These are phyloP conservation scores for Phymatocera aterrima DNA, from an alignment of 2,888 invertebrate species.

Conservation along the genomic window DNA sequence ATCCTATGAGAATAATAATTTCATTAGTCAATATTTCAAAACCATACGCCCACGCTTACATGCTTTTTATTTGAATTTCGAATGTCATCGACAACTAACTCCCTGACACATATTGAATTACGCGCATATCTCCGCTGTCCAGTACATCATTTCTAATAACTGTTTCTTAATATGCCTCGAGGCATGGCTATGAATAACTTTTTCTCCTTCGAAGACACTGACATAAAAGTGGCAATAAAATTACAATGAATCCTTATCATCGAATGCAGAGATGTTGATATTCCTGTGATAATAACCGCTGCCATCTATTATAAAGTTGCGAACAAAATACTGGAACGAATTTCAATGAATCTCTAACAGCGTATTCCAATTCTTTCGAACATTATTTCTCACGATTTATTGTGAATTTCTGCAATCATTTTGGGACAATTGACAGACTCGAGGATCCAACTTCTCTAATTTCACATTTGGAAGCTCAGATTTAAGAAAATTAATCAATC, in stretches of 20 bases:
- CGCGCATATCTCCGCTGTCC: background rate
- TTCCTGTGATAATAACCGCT: background rate
- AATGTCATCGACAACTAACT: background rate
- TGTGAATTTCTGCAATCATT: too few relatives aligned
- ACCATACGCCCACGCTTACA: background rate
- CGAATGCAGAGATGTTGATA: background rate
- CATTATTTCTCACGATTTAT: too few relatives aligned
- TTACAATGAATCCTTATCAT: background rate
- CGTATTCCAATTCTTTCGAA: too few relatives aligned
- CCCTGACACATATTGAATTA: background rate
- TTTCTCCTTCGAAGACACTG: constrained; percentile 2
- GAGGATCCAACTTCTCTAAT: too few relatives aligned
- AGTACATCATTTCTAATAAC: background rate
- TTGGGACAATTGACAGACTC: too few relatives aligned
- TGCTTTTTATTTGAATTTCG: background rate
- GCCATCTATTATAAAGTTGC: background rate
- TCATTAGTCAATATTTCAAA: too few relatives aligned
- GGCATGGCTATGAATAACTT: background rate
- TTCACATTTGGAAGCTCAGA: too few relatives aligned
- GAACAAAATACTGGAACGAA: background rate
- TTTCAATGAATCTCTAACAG: background rate
- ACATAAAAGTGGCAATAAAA: background rate
- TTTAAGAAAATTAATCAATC: too few relatives aligned
- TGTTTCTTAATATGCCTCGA: background rate
- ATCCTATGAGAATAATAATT: too few relatives aligned